Evolutionary conservation across 2,797 vertebrate genomes (phyloP).

Genomic region (Scleropages formosus): DNA sequence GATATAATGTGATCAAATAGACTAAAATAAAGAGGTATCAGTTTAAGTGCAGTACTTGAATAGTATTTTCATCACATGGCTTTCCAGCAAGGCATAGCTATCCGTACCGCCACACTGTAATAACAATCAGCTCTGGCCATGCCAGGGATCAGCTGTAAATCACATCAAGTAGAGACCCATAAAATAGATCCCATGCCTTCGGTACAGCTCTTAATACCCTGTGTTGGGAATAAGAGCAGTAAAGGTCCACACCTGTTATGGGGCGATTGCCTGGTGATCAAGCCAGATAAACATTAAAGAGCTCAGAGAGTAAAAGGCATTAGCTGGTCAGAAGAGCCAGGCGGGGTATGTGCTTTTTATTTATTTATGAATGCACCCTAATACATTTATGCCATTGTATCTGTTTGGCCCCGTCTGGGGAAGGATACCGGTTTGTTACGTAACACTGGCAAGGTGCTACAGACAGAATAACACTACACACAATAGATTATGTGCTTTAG

Average conservation of each 20-base stretch:
- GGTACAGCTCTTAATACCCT: constrained; percentile 11
- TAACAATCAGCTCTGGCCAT: constrained; percentile 10
- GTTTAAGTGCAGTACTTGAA: constrained; percentile 9
- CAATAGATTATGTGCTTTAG: not conserved
- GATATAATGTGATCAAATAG: not conserved
- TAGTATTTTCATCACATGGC: constrained; percentile 18
- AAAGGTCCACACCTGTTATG: constrained; percentile 9
- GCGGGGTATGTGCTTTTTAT: not conserved
- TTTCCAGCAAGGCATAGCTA: not conserved
- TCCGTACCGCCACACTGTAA: not conserved
- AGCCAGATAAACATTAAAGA: constrained; percentile 30
- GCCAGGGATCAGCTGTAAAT: constrained; percentile 21
- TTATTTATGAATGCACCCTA: constrained; percentile 26
- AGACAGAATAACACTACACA: not conserved
- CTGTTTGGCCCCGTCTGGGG: not conserved
- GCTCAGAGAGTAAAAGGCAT: constrained; percentile 21
- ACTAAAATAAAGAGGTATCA: constrained; percentile 5
- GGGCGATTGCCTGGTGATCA: constrained; percentile 21
- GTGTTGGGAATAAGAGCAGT: not conserved
- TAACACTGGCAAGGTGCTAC: not conserved
- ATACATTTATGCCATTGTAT: constrained; percentile 14
- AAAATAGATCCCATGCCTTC: not conserved
- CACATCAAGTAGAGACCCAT: constrained; percentile 15
- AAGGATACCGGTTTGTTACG: not conserved
- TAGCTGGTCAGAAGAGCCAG: constrained; percentile 7